Conservation (phyloP, 2,113 vertebrate genomes). For the Orthochromis malagaraziensis region DNA sequence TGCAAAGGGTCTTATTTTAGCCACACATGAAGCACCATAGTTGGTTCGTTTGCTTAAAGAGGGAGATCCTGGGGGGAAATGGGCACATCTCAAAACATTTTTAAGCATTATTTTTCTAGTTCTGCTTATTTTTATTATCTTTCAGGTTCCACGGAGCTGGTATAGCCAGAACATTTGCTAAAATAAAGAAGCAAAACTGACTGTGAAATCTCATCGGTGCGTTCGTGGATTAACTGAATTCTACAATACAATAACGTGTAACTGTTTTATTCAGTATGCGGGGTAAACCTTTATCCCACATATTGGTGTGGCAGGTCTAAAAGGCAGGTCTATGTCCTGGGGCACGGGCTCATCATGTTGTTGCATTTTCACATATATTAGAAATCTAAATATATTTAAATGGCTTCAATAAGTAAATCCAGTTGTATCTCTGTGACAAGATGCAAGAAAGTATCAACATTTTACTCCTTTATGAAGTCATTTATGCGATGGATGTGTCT, state of each 20-base stretch:
- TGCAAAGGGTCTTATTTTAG: neutral
- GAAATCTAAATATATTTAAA: neutral
- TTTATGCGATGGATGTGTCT: neutral
- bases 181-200: neutral
- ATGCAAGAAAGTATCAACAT: neutral
- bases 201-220: neutral
- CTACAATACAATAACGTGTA: neutral
- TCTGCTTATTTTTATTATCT: neutral
- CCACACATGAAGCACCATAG: neutral
- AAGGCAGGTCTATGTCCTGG: neutral
- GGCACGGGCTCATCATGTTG: neutral
- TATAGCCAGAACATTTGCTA: neutral
- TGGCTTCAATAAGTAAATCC: neutral
- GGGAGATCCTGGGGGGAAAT: neutral
- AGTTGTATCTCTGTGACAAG: neutral
- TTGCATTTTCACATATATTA: neutral
- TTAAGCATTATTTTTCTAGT: neutral
- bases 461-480: neutral
- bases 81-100: neutral
- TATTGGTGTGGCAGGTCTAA: neutral
- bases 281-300: neutral
- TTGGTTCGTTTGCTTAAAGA: neutral
- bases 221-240: rapidly evolving
- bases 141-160: neutral
- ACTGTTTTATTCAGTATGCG: neutral